Evolutionary conservation across 1,140 invertebrate species (phyloP).

Genomic region (Periplaneta americana): DNA sequence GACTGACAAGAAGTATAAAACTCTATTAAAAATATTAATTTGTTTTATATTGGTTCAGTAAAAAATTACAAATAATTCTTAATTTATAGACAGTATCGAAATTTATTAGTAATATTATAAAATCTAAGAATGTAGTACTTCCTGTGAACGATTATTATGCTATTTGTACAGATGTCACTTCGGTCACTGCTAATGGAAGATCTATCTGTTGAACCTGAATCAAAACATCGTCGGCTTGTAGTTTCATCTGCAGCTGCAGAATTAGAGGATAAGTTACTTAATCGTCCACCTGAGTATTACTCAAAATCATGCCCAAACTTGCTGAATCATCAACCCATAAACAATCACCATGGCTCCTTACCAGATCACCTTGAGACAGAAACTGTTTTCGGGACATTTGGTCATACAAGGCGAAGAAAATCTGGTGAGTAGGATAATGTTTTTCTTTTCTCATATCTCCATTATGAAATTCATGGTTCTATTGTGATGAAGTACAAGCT

Average conservation of each 20-base stretch:
- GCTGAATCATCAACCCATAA: slow-evolving; percentile 21
- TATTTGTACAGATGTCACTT: slow-evolving; percentile 54
- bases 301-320: slow-evolving; percentile 84
- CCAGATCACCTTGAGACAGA: slow-evolving; percentile 63
- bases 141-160: not conserved
- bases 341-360: slow-evolving; percentile 45
- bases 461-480: no score
- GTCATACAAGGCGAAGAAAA: not conserved
- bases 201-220: slow-evolving; percentile 66
- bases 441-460: not conserved
- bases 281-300: slow-evolving; percentile 28
- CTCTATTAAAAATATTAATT: no score
- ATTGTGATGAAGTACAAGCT: no score
- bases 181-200: slow-evolving; percentile 85
- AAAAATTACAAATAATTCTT: no score
- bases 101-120: no score
- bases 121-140: no score
- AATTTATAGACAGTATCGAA: no score
- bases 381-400: slow-evolving; percentile 34
- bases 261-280: not conserved
- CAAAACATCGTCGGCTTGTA: slow-evolving; percentile 75
- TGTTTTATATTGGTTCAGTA: no score
- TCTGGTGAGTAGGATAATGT: not conserved
- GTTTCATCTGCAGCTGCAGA: slow-evolving; percentile 53
- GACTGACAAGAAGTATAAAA: no score